A percentile compares a stretch with the other conserved stretches of the same genome.
Evolutionary conservation across 92 coral and sea anemone genomes (phyloP).

Genomic region (Bergia sp.): DNA sequence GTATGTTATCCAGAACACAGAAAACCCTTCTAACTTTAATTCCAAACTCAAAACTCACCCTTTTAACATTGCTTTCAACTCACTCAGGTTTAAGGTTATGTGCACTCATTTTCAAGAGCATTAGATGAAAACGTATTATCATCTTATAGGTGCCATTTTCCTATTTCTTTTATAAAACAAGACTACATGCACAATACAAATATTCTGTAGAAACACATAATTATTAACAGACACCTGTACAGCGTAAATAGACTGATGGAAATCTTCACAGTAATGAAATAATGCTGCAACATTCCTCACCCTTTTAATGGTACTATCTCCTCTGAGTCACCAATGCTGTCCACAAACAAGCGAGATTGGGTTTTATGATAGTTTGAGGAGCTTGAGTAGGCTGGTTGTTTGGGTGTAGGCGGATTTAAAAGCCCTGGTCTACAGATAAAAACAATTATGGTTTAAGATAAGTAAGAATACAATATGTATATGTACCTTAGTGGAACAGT

Average conservation of each 20-base stretch:
- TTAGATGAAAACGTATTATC: no score
- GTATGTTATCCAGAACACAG: no score
- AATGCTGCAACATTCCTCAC: constrained; percentile 3
- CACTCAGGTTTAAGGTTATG: no score
- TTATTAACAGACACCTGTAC: neutral
- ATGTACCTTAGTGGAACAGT: neutral
- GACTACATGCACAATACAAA: no score
- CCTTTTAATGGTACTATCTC: constrained; percentile 12
- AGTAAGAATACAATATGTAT: no score
- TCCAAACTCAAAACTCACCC: no score
- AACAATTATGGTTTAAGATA: neutral
- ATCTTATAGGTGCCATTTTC: no score
- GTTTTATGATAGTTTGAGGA: neutral
- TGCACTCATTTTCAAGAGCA: no score
- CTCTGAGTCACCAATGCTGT: neutral
- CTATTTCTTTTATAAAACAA: no score
- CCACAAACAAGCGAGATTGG: neutral
- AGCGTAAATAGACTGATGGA: neutral
- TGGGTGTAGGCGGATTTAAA: neutral
- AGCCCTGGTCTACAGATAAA: neutral
- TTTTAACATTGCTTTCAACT: no score
- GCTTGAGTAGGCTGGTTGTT: neutral
- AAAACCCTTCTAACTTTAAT: no score
- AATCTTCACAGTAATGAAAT: neutral
- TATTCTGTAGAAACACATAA: no score